phyloP scores from a whole-genome alignment of 2,888 invertebrate species.

The Crocallis elinguaria region DNA sequence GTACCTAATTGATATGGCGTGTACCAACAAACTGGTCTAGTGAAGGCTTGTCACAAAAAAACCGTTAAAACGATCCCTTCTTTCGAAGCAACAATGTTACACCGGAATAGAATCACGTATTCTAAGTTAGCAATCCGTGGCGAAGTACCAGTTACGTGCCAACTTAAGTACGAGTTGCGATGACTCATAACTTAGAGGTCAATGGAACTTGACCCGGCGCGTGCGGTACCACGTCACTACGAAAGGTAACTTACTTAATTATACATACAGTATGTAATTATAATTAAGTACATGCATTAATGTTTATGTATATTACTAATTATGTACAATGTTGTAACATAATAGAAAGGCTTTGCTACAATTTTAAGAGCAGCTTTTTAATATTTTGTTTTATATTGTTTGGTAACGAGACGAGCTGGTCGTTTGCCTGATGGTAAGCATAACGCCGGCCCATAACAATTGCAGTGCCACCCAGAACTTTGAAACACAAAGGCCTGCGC shows the following conservation, averaged over 20 bases:
- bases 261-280: slow-evolving; percentile 3
- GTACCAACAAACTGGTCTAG: too few species aligned
- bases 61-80: background rate
- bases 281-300: slow-evolving; percentile 6
- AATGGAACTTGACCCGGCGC: slow-evolving; percentile 56
- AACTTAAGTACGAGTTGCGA: slow-evolving; percentile 23
- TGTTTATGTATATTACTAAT: slow-evolving; percentile 2
- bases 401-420: too few species aligned
- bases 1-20: too few species aligned
- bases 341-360: background rate
- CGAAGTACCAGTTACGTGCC: slow-evolving; percentile 8
- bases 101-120: slow-evolving; percentile 4
- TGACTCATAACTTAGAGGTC: slow-evolving; percentile 46
- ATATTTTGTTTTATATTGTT: too few species aligned
- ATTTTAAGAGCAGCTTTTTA: too few species aligned
- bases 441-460: too few species aligned
- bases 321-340: slow-evolving; percentile 3
- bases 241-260: slow-evolving; percentile 5
- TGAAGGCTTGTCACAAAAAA: too few species aligned
- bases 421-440: too few species aligned
- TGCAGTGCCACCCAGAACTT: too few species aligned
- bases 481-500: too few species aligned
- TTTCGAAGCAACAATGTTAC: background rate
- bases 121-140: slow-evolving; percentile 6
- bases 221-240: slow-evolving; percentile 39